These are phyloP conservation scores for Vombatus ursinus DNA, from an alignment of 2,113 vertebrate species.

Conservation along the genomic window DNA sequence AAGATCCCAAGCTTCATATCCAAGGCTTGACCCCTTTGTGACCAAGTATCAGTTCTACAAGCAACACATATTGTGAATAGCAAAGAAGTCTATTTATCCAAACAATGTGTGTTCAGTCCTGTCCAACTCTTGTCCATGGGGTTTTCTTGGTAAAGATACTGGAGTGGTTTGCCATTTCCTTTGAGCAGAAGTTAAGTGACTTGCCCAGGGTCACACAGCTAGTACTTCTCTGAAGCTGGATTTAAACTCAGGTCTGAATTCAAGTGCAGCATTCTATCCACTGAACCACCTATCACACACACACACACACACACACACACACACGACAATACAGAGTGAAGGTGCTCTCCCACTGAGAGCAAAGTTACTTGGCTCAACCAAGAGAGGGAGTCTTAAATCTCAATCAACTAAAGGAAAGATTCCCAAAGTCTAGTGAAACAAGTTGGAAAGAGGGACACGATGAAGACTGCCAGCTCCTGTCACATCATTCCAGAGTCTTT, in stretches of 20 bases:
- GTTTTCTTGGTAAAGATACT: background rate
- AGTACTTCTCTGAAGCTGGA: background rate
- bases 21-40: background rate
- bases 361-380: no score
- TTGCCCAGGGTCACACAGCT: background rate
- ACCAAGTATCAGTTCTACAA: background rate
- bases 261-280: background rate
- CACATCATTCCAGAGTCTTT: no score
- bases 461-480: no score
- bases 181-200: background rate
- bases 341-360: no score
- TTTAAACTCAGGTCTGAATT: background rate
- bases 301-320: no score
- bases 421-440: no score
- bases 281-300: background rate
- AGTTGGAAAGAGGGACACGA: no score
- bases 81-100: background rate
- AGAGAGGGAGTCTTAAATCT: no score
- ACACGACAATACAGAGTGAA: no score
- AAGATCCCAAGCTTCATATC: background rate
- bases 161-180: background rate
- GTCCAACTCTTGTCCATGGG: background rate
- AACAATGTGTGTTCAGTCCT: background rate
- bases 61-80: background rate
- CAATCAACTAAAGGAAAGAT: no score